A percentile compares a stretch with the other conserved stretches of the same genome.
Conservation (phyloP, 1,140 invertebrate species). For the Geopemphigus sp. region DNA sequence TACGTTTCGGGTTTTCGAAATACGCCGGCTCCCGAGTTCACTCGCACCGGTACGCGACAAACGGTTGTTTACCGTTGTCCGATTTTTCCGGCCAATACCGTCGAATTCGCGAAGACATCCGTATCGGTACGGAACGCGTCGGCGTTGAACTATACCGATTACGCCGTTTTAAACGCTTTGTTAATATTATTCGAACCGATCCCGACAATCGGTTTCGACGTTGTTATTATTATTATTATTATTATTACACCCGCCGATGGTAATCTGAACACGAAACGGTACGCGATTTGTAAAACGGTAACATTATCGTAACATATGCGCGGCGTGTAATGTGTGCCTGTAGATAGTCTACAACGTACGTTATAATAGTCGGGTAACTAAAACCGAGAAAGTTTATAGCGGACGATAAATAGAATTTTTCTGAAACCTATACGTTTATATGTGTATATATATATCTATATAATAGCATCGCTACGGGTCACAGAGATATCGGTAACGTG, state of each 20-base stretch:
- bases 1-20: too few species aligned
- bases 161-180: too few species aligned
- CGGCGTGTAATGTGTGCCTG: neutral
- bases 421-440: neutral
- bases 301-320: neutral
- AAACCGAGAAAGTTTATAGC: slow-evolving; percentile 14
- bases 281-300: neutral
- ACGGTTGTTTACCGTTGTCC: too few species aligned
- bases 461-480: neutral
- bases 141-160: too few species aligned
- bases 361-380: too few species aligned
- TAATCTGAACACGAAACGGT: neutral
- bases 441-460: too few species aligned
- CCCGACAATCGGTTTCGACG: neutral
- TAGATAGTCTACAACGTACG: too few species aligned
- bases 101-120: too few species aligned
- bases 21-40: too few species aligned
- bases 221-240: slow-evolving; percentile 6
- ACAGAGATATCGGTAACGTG: slow-evolving; percentile 32
- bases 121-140: too few species aligned
- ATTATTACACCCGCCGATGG: neutral
- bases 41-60: too few species aligned
- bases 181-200: neutral
- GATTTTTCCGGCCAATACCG: too few species aligned
- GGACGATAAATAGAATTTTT: slow-evolving; percentile 5